Base-by-base conservation (phyloP, 2,797 vertebrate species). In the Acanthurus tractus region DNA sequence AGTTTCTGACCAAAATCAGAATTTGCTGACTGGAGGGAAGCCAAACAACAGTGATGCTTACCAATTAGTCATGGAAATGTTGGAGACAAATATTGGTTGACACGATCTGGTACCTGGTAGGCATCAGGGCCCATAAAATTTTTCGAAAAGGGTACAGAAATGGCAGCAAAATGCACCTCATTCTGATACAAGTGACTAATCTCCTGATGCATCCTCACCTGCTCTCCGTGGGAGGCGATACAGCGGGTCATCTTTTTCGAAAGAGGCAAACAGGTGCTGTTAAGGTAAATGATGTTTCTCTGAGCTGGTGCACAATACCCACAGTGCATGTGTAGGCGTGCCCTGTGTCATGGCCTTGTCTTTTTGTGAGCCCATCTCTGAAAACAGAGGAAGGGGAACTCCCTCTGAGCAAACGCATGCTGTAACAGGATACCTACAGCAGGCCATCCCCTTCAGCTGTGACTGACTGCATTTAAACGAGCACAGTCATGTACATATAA, bases 361-460 rank as follows among this genome's bases (percentile, higher is more conserved):
- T 79, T 82, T 86, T 71, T 82, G 79, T 78, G 34, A 79, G 62
- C 22, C 36, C 65, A 55, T 78, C 59, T 78, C 53, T 86, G 65
- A 83, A 83, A 83, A 72, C 38, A 68, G 56, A 65, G 42, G 13
- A 0, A 63, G 69, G 84, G 86, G 18, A 87, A 85, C 82, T 90
- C 86, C 84, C 83, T 75, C 45, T 78, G 73, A 83, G 79, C 52
- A 88, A 89, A 88, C 55, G 46, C 48, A 40, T 12, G 18, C 17
- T 72, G 85, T 84, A 83, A 92, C 52, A 48, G 0, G 72, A 91
- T 18, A 57, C 80, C 70, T 8, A 36, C 54, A 29, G 61, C 54
- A 46, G 50, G 29, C 22, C 0, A 23, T 44, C 44, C 61, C 58
- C 56, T 18, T 72, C 64, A 72, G 34, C 63, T 55, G 66, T 0